Base-by-base conservation (phyloP, 2,797 vertebrate genomes). In the Tapera naevia region DNA sequence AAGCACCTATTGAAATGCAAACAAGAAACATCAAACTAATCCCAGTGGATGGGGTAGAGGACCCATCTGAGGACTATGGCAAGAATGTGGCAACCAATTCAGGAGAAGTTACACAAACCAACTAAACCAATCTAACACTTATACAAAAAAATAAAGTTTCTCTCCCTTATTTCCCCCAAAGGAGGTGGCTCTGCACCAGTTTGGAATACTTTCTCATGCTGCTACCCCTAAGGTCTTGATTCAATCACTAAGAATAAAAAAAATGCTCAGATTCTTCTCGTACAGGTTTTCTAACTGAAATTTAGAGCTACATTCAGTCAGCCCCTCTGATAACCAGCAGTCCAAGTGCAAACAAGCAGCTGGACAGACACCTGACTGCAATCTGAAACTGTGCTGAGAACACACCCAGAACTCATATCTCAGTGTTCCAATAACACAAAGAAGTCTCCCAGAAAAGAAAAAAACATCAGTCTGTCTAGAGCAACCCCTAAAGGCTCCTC, bases 1-100 rank as follows among this genome's bases (percentile, higher is more conserved):
- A 48, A 99, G 97, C 57, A 99, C 98, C 99, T 99, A 69, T 33
- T 12, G 66, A 28, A 78, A 37, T 2, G 19, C 33, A 93, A 72
- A 80, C 13, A 69, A 69, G 56, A 41, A 66, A n/a, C 10, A 28
- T 6, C 15, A 72, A 32, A 33, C 32, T 37, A 76, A 64, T 5
- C 15, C 14, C 51, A 90, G 82, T 3, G 17, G 1, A 2, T 1
- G 24, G 3, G 35, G 39, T 28, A 64, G 41, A 45, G 4, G 7
- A 4, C 0, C 17, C 19, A 37, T 3, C 45, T 10, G 22, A 93
- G 54, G 14, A 71, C 39, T 76, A n/a, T 0, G 32, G 27, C 41
- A 72, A 35, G 14, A n/a, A n/a, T 11, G 10, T 4, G 71, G 41
- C 10, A 80, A 24, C 4, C 5, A 32, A 2, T 28, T 18, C 13